Evolutionary conservation across 64 coral and sea anemone species (phyloP), one percentile per base, ranked within the genome.

Genomic region (Actinia equina): DNA sequence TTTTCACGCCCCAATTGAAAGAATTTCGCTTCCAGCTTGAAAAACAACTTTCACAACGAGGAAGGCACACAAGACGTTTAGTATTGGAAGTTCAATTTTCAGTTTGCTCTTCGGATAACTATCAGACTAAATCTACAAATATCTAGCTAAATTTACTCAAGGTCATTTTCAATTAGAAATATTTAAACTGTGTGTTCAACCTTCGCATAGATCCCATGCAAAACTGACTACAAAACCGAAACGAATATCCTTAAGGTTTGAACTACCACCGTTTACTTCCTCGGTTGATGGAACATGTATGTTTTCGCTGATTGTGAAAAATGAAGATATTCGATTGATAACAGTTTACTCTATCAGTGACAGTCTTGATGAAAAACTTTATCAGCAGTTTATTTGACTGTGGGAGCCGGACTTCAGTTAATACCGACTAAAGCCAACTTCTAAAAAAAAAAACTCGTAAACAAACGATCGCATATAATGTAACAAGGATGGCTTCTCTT

Each of bases 91-190:
- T 74, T 85, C 55, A 63, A 25, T 61, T 85, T 85, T 43, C 20
- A 43, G 53, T 85, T 85, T 85, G 55, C 55, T 42, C 55, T 58
- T 63, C 52, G 83, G 52, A 85, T 85, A 85, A 85, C 52, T 53
- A 85, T 85, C 59, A 85, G 25, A 27, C 51, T 85, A 85, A 85
- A 85, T 85, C 83, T 85, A 85, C 83, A 85, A 85, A 85, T 85
- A 85, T 85, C 83, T 55, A 17, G 55, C 30, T 63, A 53, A 57
- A 85, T 85, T 85, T 85, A 60, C 83, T 60, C 83, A 85, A 85
- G 83, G 59, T 85, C 53, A 85, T 53, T 63, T 59, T 43, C 83
- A 85, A 85, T 85, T 85, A 85, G 52, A 63, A 82, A 82, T 51
- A 74, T 74, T 82, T 82, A 82, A 82, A 82, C 43, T 82, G 53